Base-by-base conservation (phyloP, 2,797 vertebrate species). In the Silurus lanzhouensis region DNA sequence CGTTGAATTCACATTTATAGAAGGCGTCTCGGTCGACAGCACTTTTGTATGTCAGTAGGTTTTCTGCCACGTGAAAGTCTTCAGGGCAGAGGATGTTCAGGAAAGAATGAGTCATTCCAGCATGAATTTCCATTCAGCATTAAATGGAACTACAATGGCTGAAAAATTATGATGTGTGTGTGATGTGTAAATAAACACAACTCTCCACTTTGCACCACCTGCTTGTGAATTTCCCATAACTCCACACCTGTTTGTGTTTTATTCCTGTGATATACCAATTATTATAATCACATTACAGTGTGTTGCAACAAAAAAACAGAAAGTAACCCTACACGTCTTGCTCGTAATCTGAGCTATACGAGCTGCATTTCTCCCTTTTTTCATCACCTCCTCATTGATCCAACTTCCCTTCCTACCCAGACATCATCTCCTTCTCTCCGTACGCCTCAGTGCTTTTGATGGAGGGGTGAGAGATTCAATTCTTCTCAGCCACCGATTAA, bases 401-500 rank as follows among this genome's bases (percentile, higher is more conserved):
- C 70, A 48, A 52, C n/a, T 63, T 83, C 82, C 91, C 90, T 88
- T 85, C 88, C 25, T 52, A 4, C 60, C 85, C 82, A 87, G 84
- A 89, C 91, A 90, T 91, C 91, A 90, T 92, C 88, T 91, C 85
- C 60, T 79, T 85, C 83, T 84, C 91, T 92, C 88, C 91, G 92
- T 82, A 85, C 90, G 92, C 87, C 83, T 93, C 92, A 38, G 89
- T 93, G 94, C 60, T 90, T 92, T 90, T 94, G 93, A 94, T 92
- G 93, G 93, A 64, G 72, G 89, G 88, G 88, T 19, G 19, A 70
- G 90, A 90, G 89, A 90, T 91, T 92, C 93, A 92, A 94, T 94
- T 87, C 52, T 85, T 88, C 92, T 90, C 89, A 94, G 94, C 93
- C 93, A 91, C 91, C 82, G 91, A 95, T 95, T 95, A 96, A 95